A percentile compares a stretch with the other conserved stretches of the same genome.
Evolutionary conservation across 2,797 vertebrate genomes (phyloP).

Genomic region (Scyliorhinus canicula): DNA sequence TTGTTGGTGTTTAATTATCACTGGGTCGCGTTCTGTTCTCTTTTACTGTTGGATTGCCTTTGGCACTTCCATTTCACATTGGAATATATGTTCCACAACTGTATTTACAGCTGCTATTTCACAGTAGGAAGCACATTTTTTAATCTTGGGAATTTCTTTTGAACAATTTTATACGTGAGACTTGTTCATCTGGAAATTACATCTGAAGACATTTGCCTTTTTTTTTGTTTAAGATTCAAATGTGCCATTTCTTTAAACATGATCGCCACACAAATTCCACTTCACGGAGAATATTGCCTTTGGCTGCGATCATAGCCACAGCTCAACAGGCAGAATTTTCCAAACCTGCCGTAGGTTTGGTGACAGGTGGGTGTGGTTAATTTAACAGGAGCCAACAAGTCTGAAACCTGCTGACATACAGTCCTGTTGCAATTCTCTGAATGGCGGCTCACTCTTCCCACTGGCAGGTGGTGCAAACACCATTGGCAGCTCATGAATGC

Average conservation of each 20-base stretch:
- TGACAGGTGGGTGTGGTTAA: too few species aligned
- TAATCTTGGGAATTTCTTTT: background rate
- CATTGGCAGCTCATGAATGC: too few species aligned
- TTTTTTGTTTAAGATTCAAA: background rate
- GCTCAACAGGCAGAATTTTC: too few species aligned
- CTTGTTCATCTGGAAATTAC: background rate
- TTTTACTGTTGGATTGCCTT: background rate
- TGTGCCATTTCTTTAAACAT: background rate
- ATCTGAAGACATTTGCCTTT: background rate
- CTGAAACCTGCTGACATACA: too few species aligned
- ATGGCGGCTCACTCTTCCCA: too few species aligned
- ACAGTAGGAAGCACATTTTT: background rate
- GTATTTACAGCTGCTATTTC: background rate
- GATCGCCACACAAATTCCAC: background rate
- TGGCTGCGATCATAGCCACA: background rate
- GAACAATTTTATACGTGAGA: background rate
- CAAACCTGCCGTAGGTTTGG: too few species aligned
- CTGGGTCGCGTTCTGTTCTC: background rate
- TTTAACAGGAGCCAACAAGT: too few species aligned
- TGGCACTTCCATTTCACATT: background rate
- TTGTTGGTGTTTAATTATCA: background rate
- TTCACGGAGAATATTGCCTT: background rate
- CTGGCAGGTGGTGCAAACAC: too few species aligned
- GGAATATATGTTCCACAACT: background rate
- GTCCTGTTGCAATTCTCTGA: too few species aligned